Base-by-base conservation (phyloP, 2,888 invertebrate species). In the Leptothorax acervorum region DNA sequence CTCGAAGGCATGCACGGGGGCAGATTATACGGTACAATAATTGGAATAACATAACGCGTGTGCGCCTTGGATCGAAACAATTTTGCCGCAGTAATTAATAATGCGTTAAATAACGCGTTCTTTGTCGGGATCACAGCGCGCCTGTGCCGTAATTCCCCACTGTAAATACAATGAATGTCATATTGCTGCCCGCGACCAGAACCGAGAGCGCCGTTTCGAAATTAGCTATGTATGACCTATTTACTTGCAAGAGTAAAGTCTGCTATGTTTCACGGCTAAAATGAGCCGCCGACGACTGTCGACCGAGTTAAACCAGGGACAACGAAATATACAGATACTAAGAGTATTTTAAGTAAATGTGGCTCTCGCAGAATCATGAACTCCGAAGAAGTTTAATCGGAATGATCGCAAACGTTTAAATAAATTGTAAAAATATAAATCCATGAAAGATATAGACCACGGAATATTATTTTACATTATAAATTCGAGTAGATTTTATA, bases 171-270 rank as follows among this genome's bases (percentile, higher is more conserved):
- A 65, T 53, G 82, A 82, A 75, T 63, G 76, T 82, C 82, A 63
- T 82, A 76, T 65, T 76, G 55, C 82, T 60, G 18, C 12, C 65
- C n/a, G 66, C 57, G 45, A 48, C 45, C 60, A 39, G 62, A 66
- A 23, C 35, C 51, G 23, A 35, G 42, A 9, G 48, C 42, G 55
- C 45, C 71, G 82, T 70, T 62, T 75, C 53, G 57, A 51, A 85
- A 86, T 86, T 85, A 82, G 82, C 71, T 78, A 85, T 86, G 85
- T 78, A 82, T 70, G 85, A 86, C 85, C 86, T 78, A 85, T 86
- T 86, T 86, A 82, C 66, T 81, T 81, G 85, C 75, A 75, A 63
- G 70, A 51, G 70, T 45, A 76, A 83, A 83, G 81, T 76, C 71
- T 74, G 78, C 57, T 66, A 65, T 86, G 86, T 88, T 88, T 83